A percentile compares a stretch with the other conserved stretches of the same genome.
Evolutionary conservation across 2,797 vertebrate genomes (phyloP).

Genomic region (Gobionotothen gibberifrons): DNA sequence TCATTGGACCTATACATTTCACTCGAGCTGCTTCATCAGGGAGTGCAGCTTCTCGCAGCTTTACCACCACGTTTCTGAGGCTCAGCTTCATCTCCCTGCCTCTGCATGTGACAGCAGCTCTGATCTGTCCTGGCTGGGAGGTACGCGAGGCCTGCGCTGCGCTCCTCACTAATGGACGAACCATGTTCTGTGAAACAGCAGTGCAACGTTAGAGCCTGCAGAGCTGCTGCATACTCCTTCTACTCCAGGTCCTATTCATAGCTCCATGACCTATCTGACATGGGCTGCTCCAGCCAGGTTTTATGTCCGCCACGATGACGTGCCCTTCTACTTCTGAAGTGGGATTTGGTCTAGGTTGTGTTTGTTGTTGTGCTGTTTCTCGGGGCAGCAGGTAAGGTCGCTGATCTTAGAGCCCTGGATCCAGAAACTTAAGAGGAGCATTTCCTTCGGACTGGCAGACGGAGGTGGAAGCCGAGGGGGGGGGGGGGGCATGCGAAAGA

Average conservation of each 20-base stretch:
- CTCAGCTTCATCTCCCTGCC: slow-evolving; percentile 32
- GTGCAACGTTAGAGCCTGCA: slow-evolving; percentile 42
- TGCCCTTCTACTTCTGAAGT: slow-evolving; percentile 24
- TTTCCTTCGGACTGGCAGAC: slow-evolving; percentile 60
- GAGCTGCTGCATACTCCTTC: slow-evolving; percentile 56
- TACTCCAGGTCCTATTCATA: slow-evolving; percentile 69
- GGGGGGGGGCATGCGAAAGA: slow-evolving; percentile 64
- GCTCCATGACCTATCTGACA: slow-evolving; percentile 74
- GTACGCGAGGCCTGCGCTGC: slow-evolving; percentile 21
- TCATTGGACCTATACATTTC: slow-evolving; percentile 36
- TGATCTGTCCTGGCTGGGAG: slow-evolving; percentile 58
- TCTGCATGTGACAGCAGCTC: slow-evolving; percentile 50
- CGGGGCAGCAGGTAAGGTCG: slow-evolving; percentile 33
- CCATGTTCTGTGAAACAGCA: slow-evolving; percentile 52
- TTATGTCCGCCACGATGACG: slow-evolving; percentile 25
- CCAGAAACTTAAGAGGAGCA: slow-evolving; percentile 36
- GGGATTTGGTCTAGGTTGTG: slow-evolving; percentile 2
- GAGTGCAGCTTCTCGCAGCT: slow-evolving; percentile 41
- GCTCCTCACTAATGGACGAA: slow-evolving; percentile 71
- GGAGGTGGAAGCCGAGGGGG: slow-evolving; percentile 52
- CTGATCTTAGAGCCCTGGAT: slow-evolving; percentile 15
- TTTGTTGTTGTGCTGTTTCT: slow-evolving; percentile 17
- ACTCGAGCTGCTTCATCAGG: slow-evolving; percentile 36
- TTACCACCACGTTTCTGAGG: slow-evolving; percentile 35
- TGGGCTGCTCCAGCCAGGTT: slow-evolving; percentile 51